Evolutionary conservation across 1,140 invertebrate genomes (phyloP), one percentile per base, ranked within the genome.

Genomic region (Eulimnadia texana): DNA sequence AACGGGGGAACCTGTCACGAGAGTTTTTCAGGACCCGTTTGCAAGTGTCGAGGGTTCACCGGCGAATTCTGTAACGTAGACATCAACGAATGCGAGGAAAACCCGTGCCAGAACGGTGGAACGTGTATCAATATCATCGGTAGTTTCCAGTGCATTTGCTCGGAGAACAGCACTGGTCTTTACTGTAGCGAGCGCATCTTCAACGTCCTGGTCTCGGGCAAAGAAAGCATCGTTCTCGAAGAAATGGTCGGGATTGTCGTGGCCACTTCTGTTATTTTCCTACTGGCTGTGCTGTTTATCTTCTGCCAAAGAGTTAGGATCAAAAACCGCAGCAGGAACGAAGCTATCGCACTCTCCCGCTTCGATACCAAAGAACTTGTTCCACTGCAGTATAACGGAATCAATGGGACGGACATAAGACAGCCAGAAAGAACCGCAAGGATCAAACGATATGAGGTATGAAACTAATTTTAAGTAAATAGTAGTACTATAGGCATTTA

Each of bases 1-100:
- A 84, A 92, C 71, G 83, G 82, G 16, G 89, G 87, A 0, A 77
- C 82, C 6, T 93, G 90, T 72, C 85, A 90, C 68, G 89, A 93
- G 71, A 88, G 86, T 50, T 83, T 86, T 64, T 79, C 77, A 63
- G 84, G 83, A 3, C 84, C 85, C 0, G 81, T 87, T 52, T 88
- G 86, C 67, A 84, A 86, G 67, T 88, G 86, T 67, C 76, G 80
- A 9, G 83, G 84, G 0, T 90, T 85, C 70, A 81, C 79, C n/a
- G 86, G 87, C 0, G 82, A 84, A 42, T 79, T 77, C 42, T 90
- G 87, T 71, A 82, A 84, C 64, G 76, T 77, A 52, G 87, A 90
- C 70, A 73, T 88, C 2, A 81, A 90, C 70, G 87, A 90, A 71
- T 90, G 87, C 68, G 82, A 84, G 50, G 53, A 57, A 28, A 58